phyloP scores from a whole-genome alignment of 2,797 vertebrate genomes.

The Sardinella longiceps region DNA sequence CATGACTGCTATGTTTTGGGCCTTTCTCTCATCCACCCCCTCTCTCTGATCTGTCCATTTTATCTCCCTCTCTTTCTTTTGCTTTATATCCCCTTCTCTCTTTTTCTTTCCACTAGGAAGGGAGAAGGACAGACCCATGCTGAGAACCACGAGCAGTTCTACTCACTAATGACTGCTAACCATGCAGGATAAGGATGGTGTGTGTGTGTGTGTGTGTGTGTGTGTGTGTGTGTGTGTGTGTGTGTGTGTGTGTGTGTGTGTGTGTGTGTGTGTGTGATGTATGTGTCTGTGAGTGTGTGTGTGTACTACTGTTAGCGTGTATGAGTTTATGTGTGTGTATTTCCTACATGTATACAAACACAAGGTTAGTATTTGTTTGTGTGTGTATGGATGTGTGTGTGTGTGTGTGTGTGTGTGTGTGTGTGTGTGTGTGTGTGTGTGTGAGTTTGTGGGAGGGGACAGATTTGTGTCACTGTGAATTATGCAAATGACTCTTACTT shows the following conservation, averaged over 20 bases:
- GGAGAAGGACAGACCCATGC: neutral
- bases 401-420: neutral
- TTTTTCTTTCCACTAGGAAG: neutral
- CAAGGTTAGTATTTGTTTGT: neutral
- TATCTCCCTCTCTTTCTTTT: neutral
- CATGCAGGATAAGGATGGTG: neutral
- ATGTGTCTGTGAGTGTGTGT: neutral
- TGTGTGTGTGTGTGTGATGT: neutral
- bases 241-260: conserved; percentile 4
- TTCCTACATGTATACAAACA: neutral
- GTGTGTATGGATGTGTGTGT: no score
- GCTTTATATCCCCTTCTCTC: neutral
- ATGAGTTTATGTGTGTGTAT: neutral
- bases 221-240: conserved; percentile 22
- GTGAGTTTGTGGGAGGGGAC: neutral
- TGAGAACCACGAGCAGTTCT: neutral
- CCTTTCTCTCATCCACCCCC: neutral
- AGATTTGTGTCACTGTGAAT: neutral
- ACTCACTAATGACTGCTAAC: neutral
- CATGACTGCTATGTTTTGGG: neutral
- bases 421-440: conserved; percentile 16
- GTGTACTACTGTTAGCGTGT: neutral
- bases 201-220: conserved; percentile 18
- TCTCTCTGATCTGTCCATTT: neutral
- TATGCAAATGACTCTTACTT: neutral